These are phyloP conservation scores for Cheilosia urbana DNA, from an alignment of 2,888 invertebrate species.

Conservation along the genomic window DNA sequence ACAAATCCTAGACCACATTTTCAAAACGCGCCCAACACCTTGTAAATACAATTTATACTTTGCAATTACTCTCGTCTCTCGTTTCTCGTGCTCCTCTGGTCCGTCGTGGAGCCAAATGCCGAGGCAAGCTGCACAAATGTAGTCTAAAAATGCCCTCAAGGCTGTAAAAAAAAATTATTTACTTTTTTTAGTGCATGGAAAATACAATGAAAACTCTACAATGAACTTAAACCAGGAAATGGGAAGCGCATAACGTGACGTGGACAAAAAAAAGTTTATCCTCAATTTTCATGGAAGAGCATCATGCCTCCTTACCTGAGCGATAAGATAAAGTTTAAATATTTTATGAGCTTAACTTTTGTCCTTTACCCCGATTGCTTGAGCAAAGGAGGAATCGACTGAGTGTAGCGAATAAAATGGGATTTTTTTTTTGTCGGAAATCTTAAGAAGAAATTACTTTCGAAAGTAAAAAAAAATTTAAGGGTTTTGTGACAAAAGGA, in stretches of 20 bases:
- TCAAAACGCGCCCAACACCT: constrained; percentile 16
- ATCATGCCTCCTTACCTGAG: neutral
- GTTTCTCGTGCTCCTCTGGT: constrained; percentile 15
- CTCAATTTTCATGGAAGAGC: neutral
- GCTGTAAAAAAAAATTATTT: neutral
- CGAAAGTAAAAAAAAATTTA: neutral
- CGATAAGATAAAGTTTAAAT: constrained; percentile 55
- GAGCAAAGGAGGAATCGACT: neutral
- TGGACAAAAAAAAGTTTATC: constrained; percentile 18
- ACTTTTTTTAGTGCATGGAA: neutral
- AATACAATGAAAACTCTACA: neutral
- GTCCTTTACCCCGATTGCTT: neutral
- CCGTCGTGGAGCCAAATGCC: neutral
- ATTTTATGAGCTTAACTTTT: constrained; percentile 40
- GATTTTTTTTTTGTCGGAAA: neutral
- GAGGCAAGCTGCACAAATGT: constrained; percentile 25
- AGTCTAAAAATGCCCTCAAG: constrained; percentile 27
- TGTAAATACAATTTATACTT: constrained; percentile 54
- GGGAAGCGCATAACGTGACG: constrained; percentile 21
- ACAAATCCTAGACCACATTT: constrained; percentile 5
- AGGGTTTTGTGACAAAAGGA: neutral
- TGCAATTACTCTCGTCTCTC: constrained; percentile 47
- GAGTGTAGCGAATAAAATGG: neutral
- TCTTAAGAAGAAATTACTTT: constrained; percentile 10
- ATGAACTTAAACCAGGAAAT: constrained; percentile 20